phyloP scores from a whole-genome alignment of 2,113 vertebrate species.

The Rafetus swinhoei region DNA sequence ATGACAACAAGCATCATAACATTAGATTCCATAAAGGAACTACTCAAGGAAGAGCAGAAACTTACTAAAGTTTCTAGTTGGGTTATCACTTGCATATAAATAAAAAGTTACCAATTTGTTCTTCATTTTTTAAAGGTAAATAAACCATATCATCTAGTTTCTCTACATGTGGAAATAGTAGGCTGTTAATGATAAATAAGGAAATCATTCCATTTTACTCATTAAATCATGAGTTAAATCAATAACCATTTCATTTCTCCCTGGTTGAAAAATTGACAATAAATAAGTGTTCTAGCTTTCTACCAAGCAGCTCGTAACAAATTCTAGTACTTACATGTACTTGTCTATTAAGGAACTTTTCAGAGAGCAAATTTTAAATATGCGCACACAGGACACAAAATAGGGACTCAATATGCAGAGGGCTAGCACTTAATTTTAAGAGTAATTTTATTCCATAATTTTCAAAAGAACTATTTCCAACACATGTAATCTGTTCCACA shows the following conservation, averaged over 20 bases:
- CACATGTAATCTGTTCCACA: neutral
- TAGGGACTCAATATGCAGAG: neutral
- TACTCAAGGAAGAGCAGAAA: neutral
- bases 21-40: neutral
- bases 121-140: neutral
- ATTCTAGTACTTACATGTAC: accelerated
- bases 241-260: neutral
- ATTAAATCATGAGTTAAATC: neutral
- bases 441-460: too few relatives aligned
- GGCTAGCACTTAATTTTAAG: neutral
- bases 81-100: neutral
- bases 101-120: neutral
- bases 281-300: neutral
- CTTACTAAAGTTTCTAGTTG: accelerated
- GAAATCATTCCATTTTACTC: neutral
- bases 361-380: neutral
- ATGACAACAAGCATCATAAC: neutral
- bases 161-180: accelerated
- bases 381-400: neutral
- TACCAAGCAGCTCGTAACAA: neutral
- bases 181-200: neutral
- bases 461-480: neutral
- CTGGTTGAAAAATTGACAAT: neutral
- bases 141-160: neutral
- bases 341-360: neutral